Conservation (phyloP, 2,797 vertebrate species). For the Anableps anableps region DNA sequence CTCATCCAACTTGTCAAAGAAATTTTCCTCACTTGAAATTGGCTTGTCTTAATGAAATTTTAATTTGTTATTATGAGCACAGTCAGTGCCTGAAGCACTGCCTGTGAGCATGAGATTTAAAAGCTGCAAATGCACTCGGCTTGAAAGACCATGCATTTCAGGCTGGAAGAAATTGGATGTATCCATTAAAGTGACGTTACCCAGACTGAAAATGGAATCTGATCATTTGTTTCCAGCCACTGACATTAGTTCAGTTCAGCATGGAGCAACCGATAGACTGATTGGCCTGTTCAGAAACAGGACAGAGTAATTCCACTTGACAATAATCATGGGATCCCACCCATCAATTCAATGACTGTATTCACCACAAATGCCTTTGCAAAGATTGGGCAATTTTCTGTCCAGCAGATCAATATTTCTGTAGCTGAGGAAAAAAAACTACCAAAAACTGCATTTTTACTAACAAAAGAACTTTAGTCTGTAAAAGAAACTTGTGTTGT, state of each 20-base stretch:
- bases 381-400: slow-evolving; percentile 62
- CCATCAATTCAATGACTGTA: slow-evolving; percentile 54
- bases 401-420: slow-evolving; percentile 45
- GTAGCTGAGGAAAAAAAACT: slow-evolving; percentile 18
- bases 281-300: slow-evolving; percentile 19
- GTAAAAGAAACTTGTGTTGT: not conserved
- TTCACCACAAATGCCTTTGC: slow-evolving; percentile 56
- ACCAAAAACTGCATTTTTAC: slow-evolving; percentile 28
- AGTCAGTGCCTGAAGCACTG: slow-evolving; percentile 55
- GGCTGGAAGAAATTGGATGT: slow-evolving; percentile 50
- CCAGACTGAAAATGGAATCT: slow-evolving; percentile 40
- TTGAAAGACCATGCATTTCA: slow-evolving; percentile 62
- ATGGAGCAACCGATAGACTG: slow-evolving; percentile 18
- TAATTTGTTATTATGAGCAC: slow-evolving; percentile 68
- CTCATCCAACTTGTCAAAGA: slow-evolving; percentile 60
- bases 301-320: slow-evolving; percentile 57
- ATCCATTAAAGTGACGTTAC: slow-evolving; percentile 54
- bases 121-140: slow-evolving; percentile 61
- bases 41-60: slow-evolving; percentile 66
- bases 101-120: slow-evolving; percentile 57
- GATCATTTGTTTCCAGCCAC: slow-evolving; percentile 48
- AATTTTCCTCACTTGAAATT: slow-evolving; percentile 58
- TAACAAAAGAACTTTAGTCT: slow-evolving; percentile 1
- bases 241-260: slow-evolving; percentile 30
- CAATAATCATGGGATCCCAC: slow-evolving; percentile 52